Percentiles rank a stretch among this genome's conserved stretches.
Evolutionary conservation across 2,888 invertebrate genomes (phyloP).

Genomic region (Melanchra persicariae): DNA sequence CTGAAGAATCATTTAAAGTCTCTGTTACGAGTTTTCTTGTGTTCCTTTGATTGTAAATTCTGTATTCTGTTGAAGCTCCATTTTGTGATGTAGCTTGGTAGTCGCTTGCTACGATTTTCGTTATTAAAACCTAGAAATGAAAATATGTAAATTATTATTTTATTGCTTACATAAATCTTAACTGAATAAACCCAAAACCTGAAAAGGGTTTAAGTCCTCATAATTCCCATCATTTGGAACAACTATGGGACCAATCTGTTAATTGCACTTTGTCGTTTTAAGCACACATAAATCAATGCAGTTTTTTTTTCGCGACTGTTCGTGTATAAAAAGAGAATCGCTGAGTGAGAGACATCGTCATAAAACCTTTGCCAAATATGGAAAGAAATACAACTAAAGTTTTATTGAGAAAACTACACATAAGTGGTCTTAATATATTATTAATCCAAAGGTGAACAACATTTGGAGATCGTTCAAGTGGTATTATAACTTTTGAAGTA

Average conservation of each 20-base stretch:
- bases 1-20: background rate
- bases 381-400: background rate
- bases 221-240: too few species aligned
- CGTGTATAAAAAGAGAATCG: too few species aligned
- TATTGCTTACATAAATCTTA: too few species aligned
- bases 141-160: background rate
- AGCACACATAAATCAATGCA: too few species aligned
- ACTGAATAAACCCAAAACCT: too few species aligned
- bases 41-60: background rate
- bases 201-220: too few species aligned
- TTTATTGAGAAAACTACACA: background rate
- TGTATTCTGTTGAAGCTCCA: background rate
- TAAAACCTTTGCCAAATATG: background rate
- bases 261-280: too few species aligned
- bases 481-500: conserved; percentile 34
- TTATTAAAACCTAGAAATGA: conserved; percentile 47
- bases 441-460: conserved; percentile 49
- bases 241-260: too few species aligned
- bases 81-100: background rate
- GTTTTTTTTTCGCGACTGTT: too few species aligned
- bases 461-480: conserved; percentile 32
- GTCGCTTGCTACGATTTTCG: conserved; percentile 23
- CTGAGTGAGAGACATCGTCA: too few species aligned
- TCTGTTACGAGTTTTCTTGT: conserved; percentile 28
- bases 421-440: background rate